Percentiles rank a stretch among this genome's conserved stretches.
phyloP scores from a whole-genome alignment of 2,888 invertebrate genomes.

The Hydraecia micacea region DNA sequence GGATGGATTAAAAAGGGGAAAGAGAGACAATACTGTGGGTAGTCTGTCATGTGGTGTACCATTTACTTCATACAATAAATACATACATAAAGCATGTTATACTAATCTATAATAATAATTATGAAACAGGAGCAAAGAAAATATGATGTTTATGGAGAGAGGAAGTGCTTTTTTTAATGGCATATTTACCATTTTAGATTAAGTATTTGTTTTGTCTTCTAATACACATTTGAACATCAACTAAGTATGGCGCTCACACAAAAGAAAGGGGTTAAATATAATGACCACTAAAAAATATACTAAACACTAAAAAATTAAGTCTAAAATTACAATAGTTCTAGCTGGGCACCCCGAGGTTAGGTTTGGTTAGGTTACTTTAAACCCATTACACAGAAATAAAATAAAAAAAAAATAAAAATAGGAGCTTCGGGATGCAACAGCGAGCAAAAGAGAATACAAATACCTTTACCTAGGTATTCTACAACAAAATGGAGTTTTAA shows the following conservation, averaged over 20 bases:
- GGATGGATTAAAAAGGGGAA: background rate
- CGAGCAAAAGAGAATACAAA: too few relatives aligned
- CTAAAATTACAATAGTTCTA: too few relatives aligned
- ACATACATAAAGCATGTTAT: background rate
- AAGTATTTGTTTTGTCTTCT: background rate
- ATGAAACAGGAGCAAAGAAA: background rate
- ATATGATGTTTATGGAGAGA: background rate
- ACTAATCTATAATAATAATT: background rate
- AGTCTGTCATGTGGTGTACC: background rate
- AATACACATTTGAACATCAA: background rate
- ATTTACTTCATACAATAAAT: background rate
- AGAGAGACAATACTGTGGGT: background rate
- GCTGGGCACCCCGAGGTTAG: too few relatives aligned
- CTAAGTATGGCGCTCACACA: background rate
- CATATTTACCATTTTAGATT: background rate
- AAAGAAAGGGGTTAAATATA: too few relatives aligned
- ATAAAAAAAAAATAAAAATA: too few relatives aligned
- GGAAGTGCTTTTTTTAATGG: background rate
- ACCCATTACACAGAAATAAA: too few relatives aligned
- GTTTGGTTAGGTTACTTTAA: too few relatives aligned
- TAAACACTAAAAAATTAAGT: too few relatives aligned
- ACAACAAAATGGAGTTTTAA: too few relatives aligned
- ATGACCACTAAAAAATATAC: too few relatives aligned
- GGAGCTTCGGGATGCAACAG: too few relatives aligned
- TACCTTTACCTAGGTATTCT: too few relatives aligned